Conservation (phyloP, 1,140 invertebrate genomes). For the Oscheius sp. region DNA sequence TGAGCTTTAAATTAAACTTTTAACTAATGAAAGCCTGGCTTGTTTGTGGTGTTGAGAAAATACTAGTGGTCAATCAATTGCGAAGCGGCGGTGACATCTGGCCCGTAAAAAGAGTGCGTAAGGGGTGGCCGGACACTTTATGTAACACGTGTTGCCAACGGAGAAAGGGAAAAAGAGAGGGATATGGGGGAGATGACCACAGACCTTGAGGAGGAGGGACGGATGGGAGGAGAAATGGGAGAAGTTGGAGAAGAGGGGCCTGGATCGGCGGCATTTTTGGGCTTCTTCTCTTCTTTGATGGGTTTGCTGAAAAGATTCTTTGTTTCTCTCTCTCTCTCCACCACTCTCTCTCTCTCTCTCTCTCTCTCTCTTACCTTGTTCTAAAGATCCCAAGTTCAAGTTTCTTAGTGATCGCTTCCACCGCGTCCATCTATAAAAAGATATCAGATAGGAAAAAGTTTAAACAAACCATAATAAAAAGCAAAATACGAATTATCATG, state of each 20-base stretch:
- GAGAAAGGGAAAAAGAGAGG: too few species aligned
- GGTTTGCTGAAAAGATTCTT: background rate
- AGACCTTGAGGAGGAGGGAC: background rate
- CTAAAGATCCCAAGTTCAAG: conserved; percentile 3
- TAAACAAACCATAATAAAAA: background rate
- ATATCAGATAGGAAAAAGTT: background rate
- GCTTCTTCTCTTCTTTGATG: background rate
- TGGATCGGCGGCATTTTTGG: background rate
- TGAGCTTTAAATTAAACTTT: background rate
- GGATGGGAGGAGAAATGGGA: background rate
- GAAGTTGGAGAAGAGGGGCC: background rate
- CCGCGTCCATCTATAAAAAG: background rate
- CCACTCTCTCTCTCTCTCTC: background rate
- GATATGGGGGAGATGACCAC: background rate
- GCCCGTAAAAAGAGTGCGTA: conserved; percentile 4
- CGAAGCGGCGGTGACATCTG: background rate
- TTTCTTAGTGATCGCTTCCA: background rate
- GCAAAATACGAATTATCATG: background rate
- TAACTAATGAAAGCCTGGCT: background rate
- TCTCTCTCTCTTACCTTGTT: background rate
- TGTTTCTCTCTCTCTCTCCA: background rate
- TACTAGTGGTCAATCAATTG: background rate
- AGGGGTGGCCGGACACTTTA: background rate
- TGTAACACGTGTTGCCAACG: background rate
- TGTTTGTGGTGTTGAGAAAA: background rate